Evolutionary conservation across 2,797 vertebrate species (phyloP), one percentile per base, ranked within the genome.

Genomic region (Spinibarbus caldwelli): DNA sequence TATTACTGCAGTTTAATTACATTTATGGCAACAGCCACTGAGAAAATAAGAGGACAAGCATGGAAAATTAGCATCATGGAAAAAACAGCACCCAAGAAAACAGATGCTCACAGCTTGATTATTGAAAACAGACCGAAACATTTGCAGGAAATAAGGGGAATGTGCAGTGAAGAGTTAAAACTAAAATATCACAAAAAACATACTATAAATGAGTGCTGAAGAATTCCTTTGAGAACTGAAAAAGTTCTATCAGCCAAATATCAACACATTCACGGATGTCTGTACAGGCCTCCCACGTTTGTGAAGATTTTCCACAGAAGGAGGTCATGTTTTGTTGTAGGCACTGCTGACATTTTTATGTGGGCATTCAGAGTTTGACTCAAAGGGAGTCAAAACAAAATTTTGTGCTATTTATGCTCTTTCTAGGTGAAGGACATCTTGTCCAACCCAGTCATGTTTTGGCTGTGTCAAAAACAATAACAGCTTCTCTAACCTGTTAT

Each of bases 41-140:
- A 78, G 52, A 86, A 89, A 85, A 87, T n/a, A 45, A 66, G 6
- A 73, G 75, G 36, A 82, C 80, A 85, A 90, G 92, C 87, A 90
- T 76, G 93, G 94, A 94, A 94, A 94, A 94, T 89, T 88, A 54
- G 90, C 87, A 86, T 90, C 88, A 94, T 89, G 92, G 93, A n/a
- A 77, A 94, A 95, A 93, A 90, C 88, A 88, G 52, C 78, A 10
- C 64, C 85, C 54, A 71, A 21, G 26, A 78, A 87, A 75, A 73
- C 43, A 62, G 79, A 17, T 66, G 83, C 21, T 47, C 0, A 45
- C 36, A 23, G 49, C 47, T 26, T 38, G 72, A 79, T 83, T 82
- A 82, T 73, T 83, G 43, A 70, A 87, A 78, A 84, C 85, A 83
- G 78, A 84, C 47, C 45, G 17, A 47, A 76, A 57, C 38, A 6